Evolutionary conservation across 1,140 invertebrate genomes (phyloP), one percentile per base, ranked within the genome.

Genomic region (Delia radicum): DNA sequence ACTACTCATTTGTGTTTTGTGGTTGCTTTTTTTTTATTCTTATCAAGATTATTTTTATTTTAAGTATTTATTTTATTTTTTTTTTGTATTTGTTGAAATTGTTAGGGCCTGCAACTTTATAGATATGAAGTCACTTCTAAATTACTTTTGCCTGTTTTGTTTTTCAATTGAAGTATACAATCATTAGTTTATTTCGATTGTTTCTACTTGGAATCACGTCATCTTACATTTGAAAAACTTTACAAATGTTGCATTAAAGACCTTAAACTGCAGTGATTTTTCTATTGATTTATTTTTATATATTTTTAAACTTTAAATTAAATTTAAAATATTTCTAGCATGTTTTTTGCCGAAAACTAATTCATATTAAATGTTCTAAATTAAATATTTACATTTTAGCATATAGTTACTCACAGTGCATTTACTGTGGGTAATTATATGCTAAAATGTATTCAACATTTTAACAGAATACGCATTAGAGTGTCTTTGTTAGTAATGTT

Each of bases 71-170:
- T 73, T 48, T 73, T 31, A 72, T 72, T 29, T n/a, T n/a, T 33
- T n/a, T 18, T 71, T 71, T 37, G 31, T 24, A 12, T 37, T 71
- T 37, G 13, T 69, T 33, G n/a, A n/a, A n/a, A n/a, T n/a, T n/a
- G n/a, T n/a, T 65, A 65, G 62, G 28, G 62, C 27, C 62, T 21
- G 48, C 3, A 55, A 55, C n/a, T 10, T 18, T 15, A 31, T 12
- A 69, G 18, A 24, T 24, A 69, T 69, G 65, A 69, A 69, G 65
- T 69, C 65, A 69, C 29, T 69, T 69, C 18, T 24, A 21, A 55
- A 18, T 37, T 28, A 69, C 24, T 28, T 69, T 65, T 29, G n/a
- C 12, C 10, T 42, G 62, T 65, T n/a, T 65, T 15, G 61, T 12
- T n/a, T n/a, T n/a, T 65, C 12, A 65, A 65, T 26, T 65, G 27